Conservation (phyloP, 1,140 invertebrate genomes). For the Stenopsyche tienmushanensis region DNA sequence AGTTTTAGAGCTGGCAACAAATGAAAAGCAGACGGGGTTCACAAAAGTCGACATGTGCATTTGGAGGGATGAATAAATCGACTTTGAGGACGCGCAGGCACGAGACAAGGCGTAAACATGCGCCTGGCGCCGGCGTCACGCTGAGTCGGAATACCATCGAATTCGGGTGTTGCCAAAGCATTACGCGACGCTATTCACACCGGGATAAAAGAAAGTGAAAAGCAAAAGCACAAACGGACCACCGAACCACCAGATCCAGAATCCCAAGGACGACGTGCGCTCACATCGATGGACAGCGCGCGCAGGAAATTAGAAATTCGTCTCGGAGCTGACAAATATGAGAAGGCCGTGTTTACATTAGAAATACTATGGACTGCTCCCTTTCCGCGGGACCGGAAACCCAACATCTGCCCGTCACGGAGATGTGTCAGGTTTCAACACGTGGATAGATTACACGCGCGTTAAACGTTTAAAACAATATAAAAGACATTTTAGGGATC, state of each 20-base stretch:
- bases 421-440: background rate
- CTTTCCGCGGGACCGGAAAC: background rate
- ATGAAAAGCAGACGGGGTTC: background rate
- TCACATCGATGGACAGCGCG: too few relatives aligned
- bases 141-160: too few relatives aligned
- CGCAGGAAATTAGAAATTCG: background rate
- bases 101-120: background rate
- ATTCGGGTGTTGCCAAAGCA: background rate
- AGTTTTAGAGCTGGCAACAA: too few relatives aligned
- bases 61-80: background rate
- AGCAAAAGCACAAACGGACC: too few relatives aligned
- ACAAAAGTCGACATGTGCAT: background rate
- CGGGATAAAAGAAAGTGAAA: too few relatives aligned
- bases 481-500: too few relatives aligned
- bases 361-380: background rate
- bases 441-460: background rate
- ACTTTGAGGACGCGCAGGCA: background rate
- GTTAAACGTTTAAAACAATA: background rate
- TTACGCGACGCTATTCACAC: too few relatives aligned
- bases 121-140: constrained; percentile 20
- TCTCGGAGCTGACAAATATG: background rate
- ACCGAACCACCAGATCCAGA: too few relatives aligned
- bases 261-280: too few relatives aligned
- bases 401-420: background rate
- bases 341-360: background rate